phyloP scores from a whole-genome alignment of 2,797 vertebrate species.

The Atherinosoma microstoma region DNA sequence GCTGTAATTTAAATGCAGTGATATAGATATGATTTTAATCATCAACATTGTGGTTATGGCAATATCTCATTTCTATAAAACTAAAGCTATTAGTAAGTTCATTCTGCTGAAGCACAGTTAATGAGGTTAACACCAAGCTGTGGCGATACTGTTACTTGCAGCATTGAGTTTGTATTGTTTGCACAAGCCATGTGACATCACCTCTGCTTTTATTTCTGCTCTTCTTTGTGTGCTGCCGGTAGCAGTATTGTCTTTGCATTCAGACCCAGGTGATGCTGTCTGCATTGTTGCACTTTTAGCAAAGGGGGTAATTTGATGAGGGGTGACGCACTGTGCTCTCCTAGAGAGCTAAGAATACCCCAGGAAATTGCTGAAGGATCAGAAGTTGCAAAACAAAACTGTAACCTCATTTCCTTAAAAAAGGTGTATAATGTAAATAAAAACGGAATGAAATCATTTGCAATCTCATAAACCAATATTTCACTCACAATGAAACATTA shows the following conservation, averaged over 20 bases:
- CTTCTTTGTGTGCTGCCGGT: constrained; percentile 5
- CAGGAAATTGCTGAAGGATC: background rate
- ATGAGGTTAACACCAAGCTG: background rate
- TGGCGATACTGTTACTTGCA: background rate
- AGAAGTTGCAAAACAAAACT: background rate
- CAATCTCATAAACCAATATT: background rate
- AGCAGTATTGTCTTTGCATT: constrained; percentile 2
- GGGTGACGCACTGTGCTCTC: background rate
- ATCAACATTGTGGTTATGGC: background rate
- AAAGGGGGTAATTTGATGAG: constrained; percentile 27
- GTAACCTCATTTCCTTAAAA: background rate
- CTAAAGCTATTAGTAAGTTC: background rate
- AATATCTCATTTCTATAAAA: background rate
- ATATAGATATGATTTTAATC: background rate
- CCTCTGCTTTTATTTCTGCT: constrained; percentile 7
- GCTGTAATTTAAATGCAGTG: background rate
- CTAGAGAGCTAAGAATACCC: constrained; percentile 5
- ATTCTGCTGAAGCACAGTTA: background rate
- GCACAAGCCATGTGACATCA: constrained; percentile 15
- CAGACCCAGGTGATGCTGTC: background rate
- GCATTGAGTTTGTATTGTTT: constrained; percentile 16
- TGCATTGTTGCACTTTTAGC: constrained; percentile 15
- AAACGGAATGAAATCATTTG: background rate
- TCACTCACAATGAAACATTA: background rate
- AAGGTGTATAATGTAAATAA: background rate